Percentiles rank a stretch among this genome's conserved stretches.
Evolutionary conservation across 1,140 invertebrate species (phyloP).

Genomic region (Caenorhabditis tropicalis): DNA sequence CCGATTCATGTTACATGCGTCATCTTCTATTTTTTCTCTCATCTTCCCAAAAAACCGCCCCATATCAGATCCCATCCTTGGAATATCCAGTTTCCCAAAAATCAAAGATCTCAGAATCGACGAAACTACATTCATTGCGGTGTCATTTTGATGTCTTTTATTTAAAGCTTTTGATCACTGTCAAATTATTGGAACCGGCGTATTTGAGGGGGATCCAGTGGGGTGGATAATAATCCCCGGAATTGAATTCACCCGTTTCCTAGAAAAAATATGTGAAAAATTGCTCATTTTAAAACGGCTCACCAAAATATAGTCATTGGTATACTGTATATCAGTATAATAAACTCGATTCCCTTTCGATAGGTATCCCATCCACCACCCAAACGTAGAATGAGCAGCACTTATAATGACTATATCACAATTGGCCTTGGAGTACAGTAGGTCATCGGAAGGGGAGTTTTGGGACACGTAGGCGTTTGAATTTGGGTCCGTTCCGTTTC

Average conservation of each 20-base stretch:
- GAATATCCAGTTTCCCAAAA: too few relatives aligned
- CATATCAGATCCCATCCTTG: too few relatives aligned
- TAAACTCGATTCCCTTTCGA: not conserved
- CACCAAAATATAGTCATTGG: constrained; percentile 4
- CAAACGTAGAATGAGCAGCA: constrained; percentile 11
- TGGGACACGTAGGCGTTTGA: not conserved
- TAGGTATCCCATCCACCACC: constrained; percentile 21
- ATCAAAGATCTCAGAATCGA: too few relatives aligned
- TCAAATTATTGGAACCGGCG: constrained; percentile 4
- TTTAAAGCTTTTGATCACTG: not conserved
- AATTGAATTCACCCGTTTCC: not conserved
- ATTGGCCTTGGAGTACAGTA: not conserved
- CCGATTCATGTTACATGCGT: too few relatives aligned
- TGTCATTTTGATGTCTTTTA: too few relatives aligned
- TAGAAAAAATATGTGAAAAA: not conserved
- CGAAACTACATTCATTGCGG: too few relatives aligned
- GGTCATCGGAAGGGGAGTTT: not conserved
- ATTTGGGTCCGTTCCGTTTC: not conserved
- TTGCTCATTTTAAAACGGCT: not conserved
- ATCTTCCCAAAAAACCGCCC: too few relatives aligned
- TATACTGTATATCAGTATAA: constrained; percentile 1
- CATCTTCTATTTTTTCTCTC: too few relatives aligned
- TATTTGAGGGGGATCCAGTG: constrained; percentile 14
- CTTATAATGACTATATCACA: not conserved
- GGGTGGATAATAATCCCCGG: not conserved